Base-by-base conservation (phyloP, 2,888 invertebrate genomes). In the Cerceris rybyensis region DNA sequence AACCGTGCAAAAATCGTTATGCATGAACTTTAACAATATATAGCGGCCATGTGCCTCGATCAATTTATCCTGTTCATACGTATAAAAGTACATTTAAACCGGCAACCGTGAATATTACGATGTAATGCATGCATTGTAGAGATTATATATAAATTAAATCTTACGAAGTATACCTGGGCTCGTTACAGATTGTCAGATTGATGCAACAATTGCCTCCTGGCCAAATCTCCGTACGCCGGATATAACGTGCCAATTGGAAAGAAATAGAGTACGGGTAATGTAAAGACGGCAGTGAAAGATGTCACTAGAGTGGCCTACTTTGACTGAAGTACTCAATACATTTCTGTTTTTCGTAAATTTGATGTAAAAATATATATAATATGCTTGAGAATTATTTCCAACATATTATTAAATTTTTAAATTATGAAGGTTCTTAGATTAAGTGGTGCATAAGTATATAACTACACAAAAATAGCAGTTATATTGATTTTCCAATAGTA, bases 31-130 rank as follows among this genome's bases (percentile, higher is more conserved):
- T 52, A 69, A 61, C 60, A 1, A 28, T 28, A 60, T 60, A 54
- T 64, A 50, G 69, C 43, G 70, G 80, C 83, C 86, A 86, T 86
- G 83, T 86, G 86, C 73, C 63, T 86, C 75, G 86, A 86, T 86
- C 78, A 75, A 52, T 68, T 61, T 57, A 61, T 71, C 57, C 46
- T 14, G 54, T 7, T 16, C 13, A 72, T 75, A 60, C 67, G 67
- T 58, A 67, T 28, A 13, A 72, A 54, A 68, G 67, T 55, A 16
- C 41, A 52, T 55, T 59, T 63, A 58, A 66, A 43, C 8, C 49
- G 49, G 50, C 8, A 28, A 39, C 16, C 39, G 43, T 9, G 28
- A 41, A 54, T 57, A 54, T 68, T 65, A 55, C 42, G 54, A 70
- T 54, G 9, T 8, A 16, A 28, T 39, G 46, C 0, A 39, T 4